phyloP scores from a whole-genome alignment of 2,888 invertebrate species.

The Falcaria lacertinaria region DNA sequence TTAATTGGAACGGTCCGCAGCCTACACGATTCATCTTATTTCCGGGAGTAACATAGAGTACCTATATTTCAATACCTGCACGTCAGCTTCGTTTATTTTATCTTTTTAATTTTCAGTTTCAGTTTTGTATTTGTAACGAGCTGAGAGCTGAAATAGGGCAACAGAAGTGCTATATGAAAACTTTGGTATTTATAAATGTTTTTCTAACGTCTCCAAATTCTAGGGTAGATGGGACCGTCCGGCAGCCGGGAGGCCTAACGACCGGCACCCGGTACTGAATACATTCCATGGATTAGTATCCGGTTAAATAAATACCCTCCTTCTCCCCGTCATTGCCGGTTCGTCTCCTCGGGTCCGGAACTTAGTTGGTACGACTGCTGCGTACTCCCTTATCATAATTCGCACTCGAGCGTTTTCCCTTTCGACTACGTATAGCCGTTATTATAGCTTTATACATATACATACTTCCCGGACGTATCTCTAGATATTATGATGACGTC shows the following conservation, averaged over 20 bases:
- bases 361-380: conserved; percentile 13
- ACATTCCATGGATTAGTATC: conserved; percentile 27
- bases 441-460: not conserved
- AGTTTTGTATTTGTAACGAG: too few relatives aligned
- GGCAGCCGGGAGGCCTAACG: not conserved
- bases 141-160: too few relatives aligned
- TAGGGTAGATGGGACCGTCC: not conserved
- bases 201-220: not conserved
- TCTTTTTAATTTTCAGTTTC: too few relatives aligned
- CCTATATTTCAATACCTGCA: too few relatives aligned
- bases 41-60: too few relatives aligned
- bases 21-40: too few relatives aligned
- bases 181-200: too few relatives aligned
- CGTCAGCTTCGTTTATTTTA: too few relatives aligned
- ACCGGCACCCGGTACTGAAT: conserved; percentile 3
- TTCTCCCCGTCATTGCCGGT: conserved; percentile 22
- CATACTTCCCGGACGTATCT: too few relatives aligned
- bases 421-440: not conserved
- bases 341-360: conserved; percentile 15
- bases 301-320: conserved; percentile 31
- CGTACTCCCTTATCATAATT: conserved; percentile 1
- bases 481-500: not conserved
- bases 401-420: conserved; percentile 1
- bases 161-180: too few relatives aligned
- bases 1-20: too few relatives aligned